Evolutionary conservation across 2,113 vertebrate species (phyloP).

Genomic region (Zapornia atra): DNA sequence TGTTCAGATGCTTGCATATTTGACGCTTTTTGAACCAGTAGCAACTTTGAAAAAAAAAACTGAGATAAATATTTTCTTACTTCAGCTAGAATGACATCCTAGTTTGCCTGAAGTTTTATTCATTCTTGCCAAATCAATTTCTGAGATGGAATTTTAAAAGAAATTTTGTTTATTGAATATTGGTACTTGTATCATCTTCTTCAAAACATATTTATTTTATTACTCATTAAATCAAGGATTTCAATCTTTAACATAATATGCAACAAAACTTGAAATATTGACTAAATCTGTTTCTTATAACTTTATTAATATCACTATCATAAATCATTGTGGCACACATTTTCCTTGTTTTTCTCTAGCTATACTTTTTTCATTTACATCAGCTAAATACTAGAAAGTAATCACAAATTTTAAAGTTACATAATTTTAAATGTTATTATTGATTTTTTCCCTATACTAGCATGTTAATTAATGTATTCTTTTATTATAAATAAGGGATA

Average conservation of each 20-base stretch:
- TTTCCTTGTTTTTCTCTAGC: not conserved
- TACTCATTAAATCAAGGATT: not conserved
- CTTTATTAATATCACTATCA: not conserved
- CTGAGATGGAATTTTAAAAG: not conserved
- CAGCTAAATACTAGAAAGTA: not conserved
- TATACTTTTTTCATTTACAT: not conserved
- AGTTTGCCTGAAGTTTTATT: not conserved
- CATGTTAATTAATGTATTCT: not conserved
- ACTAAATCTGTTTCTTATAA: not conserved
- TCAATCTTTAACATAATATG: not conserved
- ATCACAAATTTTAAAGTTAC: not conserved
- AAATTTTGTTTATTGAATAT: not conserved
- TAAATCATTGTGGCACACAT: not conserved
- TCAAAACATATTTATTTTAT: not conserved
- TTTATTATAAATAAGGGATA: not conserved
- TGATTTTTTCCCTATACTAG: not conserved
- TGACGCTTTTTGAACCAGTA: not conserved
- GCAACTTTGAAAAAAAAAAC: not conserved
- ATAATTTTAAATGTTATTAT: not conserved
- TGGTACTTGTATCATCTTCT: not conserved
- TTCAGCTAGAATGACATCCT: not conserved
- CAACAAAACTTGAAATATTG: not conserved
- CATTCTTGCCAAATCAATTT: not conserved
- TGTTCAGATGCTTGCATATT: not conserved
- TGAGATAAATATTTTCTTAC: not conserved